phyloP scores from a whole-genome alignment of 2,797 vertebrate species.

The Alauda arvensis region DNA sequence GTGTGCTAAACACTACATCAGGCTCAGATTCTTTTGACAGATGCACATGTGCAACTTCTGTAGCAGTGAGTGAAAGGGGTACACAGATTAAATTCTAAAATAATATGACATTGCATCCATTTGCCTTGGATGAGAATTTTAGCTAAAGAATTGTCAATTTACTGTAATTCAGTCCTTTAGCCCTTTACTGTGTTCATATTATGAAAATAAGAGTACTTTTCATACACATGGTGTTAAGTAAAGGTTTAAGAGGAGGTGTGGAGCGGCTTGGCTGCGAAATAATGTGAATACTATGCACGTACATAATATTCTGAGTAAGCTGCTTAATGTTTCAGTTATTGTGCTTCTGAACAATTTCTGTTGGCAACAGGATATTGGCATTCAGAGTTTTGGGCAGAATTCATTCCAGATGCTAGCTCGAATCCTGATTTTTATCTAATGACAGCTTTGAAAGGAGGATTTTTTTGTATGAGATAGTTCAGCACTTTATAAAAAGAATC shows the following conservation, averaged over 20 bases:
- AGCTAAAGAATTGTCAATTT: neutral
- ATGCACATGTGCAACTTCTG: neutral
- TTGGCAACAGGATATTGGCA: neutral
- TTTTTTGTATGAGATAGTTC: neutral
- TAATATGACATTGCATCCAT: neutral
- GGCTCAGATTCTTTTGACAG: neutral
- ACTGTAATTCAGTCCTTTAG: neutral
- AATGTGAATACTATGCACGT: neutral
- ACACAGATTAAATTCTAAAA: neutral
- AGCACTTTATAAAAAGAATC: constrained; percentile 16
- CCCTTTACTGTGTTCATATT: neutral
- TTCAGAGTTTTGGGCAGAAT: neutral
- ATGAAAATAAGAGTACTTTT: neutral
- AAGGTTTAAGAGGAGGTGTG: neutral
- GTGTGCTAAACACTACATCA: neutral
- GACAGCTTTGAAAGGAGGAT: neutral
- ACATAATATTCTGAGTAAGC: neutral
- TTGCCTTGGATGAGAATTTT: neutral
- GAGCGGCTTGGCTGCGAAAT: neutral
- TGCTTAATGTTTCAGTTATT: neutral
- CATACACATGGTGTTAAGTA: neutral
- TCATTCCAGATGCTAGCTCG: neutral
- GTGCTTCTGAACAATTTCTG: neutral
- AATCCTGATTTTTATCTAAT: neutral
- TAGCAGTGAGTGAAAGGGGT: neutral